Conservation (phyloP, 2,797 vertebrate species). For the Tenualosa thibaudeaui region DNA sequence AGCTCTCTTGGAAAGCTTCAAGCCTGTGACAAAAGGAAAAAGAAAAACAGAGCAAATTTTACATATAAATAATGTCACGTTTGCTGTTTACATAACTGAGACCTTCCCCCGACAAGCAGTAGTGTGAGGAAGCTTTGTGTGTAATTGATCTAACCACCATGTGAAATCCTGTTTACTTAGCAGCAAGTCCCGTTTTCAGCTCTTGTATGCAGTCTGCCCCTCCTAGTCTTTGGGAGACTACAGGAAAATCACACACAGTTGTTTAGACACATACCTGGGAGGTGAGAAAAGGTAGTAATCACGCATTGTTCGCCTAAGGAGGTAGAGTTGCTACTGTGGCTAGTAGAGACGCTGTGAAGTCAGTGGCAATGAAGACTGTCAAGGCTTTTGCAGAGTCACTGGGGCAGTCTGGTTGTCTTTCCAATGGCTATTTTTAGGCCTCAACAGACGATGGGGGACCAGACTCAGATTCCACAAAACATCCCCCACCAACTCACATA, state of each 20-base stretch:
- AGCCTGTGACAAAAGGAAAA: neutral
- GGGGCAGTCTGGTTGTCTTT: conserved; percentile 59
- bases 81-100: conserved; percentile 9
- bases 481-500: conserved; percentile 72
- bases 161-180: neutral
- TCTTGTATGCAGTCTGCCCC: neutral
- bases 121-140: neutral
- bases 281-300: conserved; percentile 49
- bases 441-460: conserved; percentile 56
- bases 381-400: conserved; percentile 65
- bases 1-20: neutral
- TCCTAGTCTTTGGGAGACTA: conserved; percentile 9
- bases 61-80: neutral
- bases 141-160: conserved; percentile 3
- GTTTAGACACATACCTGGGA: conserved; percentile 60
- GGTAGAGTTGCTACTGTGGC: conserved; percentile 36
- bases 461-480: conserved; percentile 67
- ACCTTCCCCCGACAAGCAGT: neutral
- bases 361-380: conserved; percentile 48
- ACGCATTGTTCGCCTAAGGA: conserved; percentile 62
- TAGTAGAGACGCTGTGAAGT: conserved; percentile 56
- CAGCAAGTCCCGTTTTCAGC: conserved; percentile 42
- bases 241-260: conserved; percentile 45
- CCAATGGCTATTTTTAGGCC: conserved; percentile 75
- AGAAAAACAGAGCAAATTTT: neutral